A percentile compares a stretch with the other conserved stretches of the same genome.
Conservation (phyloP, 2,797 vertebrate species). For the Emys orbicularis region DNA sequence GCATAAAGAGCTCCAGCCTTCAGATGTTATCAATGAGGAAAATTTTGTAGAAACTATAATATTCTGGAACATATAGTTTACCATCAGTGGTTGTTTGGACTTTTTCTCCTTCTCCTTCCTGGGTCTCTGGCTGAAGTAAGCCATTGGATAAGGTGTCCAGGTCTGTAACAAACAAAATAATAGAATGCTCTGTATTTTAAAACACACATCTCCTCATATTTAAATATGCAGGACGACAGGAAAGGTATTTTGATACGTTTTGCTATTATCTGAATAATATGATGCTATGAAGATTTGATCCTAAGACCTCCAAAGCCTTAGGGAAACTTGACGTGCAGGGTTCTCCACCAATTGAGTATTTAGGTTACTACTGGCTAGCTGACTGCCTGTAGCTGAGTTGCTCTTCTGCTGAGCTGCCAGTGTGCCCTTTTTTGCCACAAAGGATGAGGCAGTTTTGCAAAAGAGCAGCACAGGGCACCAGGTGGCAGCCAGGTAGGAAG, state of each 20-base stretch:
- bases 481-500: not conserved
- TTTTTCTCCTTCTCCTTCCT: slow-evolving; percentile 28
- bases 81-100: not conserved
- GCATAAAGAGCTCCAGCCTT: not conserved
- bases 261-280: not conserved
- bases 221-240: not conserved
- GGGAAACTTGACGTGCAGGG: not conserved
- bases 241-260: not conserved
- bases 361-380: not conserved
- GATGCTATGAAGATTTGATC: not conserved
- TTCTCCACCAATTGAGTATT: not conserved
- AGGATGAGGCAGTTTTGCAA: not conserved
- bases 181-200: slow-evolving; percentile 2
- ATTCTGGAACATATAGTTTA: not conserved
- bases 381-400: not conserved
- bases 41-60: not conserved
- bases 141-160: not conserved
- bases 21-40: not conserved
- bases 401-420: not conserved
- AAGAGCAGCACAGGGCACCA: not conserved
- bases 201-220: not conserved
- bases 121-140: not conserved
- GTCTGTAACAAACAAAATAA: not conserved
- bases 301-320: not conserved
- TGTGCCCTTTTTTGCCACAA: not conserved